Percentiles rank a stretch among this genome's conserved stretches.
These are phyloP conservation scores for Micoletzkya japonica DNA, from an alignment of 2,888 invertebrate genomes.

Conservation along the genomic window DNA sequence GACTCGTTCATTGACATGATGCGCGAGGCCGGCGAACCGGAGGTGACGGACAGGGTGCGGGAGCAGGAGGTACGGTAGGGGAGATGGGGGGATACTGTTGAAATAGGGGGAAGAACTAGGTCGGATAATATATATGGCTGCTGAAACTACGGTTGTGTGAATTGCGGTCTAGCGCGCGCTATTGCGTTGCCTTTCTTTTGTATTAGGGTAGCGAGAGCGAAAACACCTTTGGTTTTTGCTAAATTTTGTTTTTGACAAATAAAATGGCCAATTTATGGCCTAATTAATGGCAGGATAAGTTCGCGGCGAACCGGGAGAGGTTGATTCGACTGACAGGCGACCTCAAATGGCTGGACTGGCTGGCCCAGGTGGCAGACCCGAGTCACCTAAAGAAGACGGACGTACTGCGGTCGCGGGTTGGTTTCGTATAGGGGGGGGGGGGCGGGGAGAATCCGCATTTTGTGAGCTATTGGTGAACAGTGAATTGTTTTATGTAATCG, in stretches of 20 bases:
- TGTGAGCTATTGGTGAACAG: neutral
- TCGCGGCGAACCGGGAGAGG: slow-evolving; percentile 36
- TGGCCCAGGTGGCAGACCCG: slow-evolving; percentile 29
- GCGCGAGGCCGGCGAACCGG: slow-evolving; percentile 31
- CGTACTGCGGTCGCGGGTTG: neutral
- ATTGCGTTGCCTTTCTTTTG: too few relatives aligned
- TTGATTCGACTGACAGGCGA: slow-evolving; percentile 34
- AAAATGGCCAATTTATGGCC: too few relatives aligned
- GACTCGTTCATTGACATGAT: slow-evolving; percentile 37
- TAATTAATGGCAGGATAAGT: slow-evolving; percentile 13
- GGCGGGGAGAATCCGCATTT: neutral
- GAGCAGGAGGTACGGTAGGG: slow-evolving; percentile 13
- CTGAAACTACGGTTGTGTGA: neutral
- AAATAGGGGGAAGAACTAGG: neutral
- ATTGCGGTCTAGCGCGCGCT: neutral
- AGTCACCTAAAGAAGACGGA: slow-evolving; percentile 26
- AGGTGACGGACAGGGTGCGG: slow-evolving; percentile 18
- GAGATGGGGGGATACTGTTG: neutral
- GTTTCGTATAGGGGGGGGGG: neutral
- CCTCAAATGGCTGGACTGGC: slow-evolving; percentile 47
- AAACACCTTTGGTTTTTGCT: too few relatives aligned
- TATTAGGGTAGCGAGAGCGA: too few relatives aligned
- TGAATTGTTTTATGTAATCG: too few relatives aligned
- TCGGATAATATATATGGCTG: neutral
- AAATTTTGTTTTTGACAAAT: too few relatives aligned